phyloP scores from a whole-genome alignment of 2,797 vertebrate genomes.

The Decapterus maruadsi region DNA sequence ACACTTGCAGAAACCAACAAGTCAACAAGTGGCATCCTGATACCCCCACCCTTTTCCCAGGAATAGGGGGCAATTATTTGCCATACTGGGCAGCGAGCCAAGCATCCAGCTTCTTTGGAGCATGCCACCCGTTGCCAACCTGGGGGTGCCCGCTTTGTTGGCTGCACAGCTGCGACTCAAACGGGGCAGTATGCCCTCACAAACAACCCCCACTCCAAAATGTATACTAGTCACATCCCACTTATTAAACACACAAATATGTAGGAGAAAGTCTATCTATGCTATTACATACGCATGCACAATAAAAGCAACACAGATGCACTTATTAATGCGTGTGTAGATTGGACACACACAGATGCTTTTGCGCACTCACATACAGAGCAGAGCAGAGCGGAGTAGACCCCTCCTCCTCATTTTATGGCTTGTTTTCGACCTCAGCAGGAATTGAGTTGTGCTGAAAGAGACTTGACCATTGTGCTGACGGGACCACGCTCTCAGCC shows the following conservation, averaged over 20 bases:
- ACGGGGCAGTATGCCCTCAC: conserved; percentile 46
- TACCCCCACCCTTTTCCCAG: background rate
- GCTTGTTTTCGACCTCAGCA: conserved; percentile 77
- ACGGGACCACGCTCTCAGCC: conserved; percentile 45
- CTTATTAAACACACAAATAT: conserved; percentile 53
- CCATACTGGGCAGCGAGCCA: conserved; percentile 78
- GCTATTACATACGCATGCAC: conserved; percentile 33
- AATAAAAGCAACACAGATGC: conserved; percentile 36
- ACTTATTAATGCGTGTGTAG: no score
- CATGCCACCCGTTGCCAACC: conserved; percentile 76
- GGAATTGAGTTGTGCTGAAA: conserved; percentile 67
- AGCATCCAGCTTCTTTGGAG: conserved; percentile 76
- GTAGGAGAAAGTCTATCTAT: conserved; percentile 21
- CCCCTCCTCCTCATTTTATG: conserved; percentile 74
- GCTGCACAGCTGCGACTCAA: conserved; percentile 73
- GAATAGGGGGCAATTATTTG: conserved; percentile 59
- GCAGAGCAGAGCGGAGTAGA: conserved; percentile 2
- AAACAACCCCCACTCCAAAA: conserved; percentile 64
- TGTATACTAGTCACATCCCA: conserved; percentile 61
- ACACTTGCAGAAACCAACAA: conserved; percentile 64
- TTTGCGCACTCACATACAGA: conserved; percentile 22
- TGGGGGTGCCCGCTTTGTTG: conserved; percentile 73
- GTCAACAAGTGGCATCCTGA: conserved; percentile 85
- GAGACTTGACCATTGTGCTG: conserved; percentile 78
- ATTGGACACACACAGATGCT: background rate